Conservation (phyloP, 2,888 invertebrate genomes). For the Drosophila colorata region DNA sequence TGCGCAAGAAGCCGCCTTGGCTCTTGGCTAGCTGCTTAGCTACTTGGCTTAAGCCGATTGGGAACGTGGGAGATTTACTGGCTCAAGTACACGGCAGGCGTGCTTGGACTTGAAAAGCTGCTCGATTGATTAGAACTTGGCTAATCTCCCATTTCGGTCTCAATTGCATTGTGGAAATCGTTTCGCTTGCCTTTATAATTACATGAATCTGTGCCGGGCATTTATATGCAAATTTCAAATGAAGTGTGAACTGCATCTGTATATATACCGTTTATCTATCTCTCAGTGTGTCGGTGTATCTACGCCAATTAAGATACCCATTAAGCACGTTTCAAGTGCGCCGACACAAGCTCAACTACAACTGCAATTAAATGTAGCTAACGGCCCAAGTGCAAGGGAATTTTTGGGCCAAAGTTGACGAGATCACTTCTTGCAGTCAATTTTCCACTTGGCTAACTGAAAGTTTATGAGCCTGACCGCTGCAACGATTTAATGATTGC, state of each 20-base stretch:
- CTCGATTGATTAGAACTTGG: slow-evolving; percentile 50
- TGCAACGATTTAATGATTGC: slow-evolving; percentile 33
- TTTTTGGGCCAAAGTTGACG: slow-evolving; percentile 24
- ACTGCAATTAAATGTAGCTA: slow-evolving; percentile 20
- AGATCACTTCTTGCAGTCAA: slow-evolving; percentile 46
- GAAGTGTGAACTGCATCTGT: slow-evolving; percentile 68
- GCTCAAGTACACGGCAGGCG: slow-evolving; percentile 37
- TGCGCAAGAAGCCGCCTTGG: slow-evolving; percentile 61
- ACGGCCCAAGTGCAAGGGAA: slow-evolving; percentile 19
- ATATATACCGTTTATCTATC: not conserved
- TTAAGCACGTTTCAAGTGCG: slow-evolving; percentile 67
- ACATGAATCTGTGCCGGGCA: slow-evolving; percentile 39
- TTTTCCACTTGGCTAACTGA: slow-evolving; percentile 65
- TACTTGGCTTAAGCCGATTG: slow-evolving; percentile 50
- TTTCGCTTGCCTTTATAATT: slow-evolving; percentile 35
- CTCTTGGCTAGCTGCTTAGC: slow-evolving; percentile 33
- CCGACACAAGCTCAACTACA: slow-evolving; percentile 29
- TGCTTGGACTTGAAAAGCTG: slow-evolving; percentile 34
- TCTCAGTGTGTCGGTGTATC: slow-evolving; percentile 1
- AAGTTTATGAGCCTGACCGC: slow-evolving; percentile 38
- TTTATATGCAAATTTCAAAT: slow-evolving; percentile 66
- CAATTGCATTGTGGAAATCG: too few species aligned
- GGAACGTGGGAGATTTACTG: slow-evolving; percentile 73
- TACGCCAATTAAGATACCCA: slow-evolving; percentile 50
- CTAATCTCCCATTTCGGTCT: slow-evolving; percentile 25